Evolutionary conservation across 2,888 invertebrate species (phyloP), one percentile per base, ranked within the genome.

Genomic region (Callimorpha dominula): DNA sequence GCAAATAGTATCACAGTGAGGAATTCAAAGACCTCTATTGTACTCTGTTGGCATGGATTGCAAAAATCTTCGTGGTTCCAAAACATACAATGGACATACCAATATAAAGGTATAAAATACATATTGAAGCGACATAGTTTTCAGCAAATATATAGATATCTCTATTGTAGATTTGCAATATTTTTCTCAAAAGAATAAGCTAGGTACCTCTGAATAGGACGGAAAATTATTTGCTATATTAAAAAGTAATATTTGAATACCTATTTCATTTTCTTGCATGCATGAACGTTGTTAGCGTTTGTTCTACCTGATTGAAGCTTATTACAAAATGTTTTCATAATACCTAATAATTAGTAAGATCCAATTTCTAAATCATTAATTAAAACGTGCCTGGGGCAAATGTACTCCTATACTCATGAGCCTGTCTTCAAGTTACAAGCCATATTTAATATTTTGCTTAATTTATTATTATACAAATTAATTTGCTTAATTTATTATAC

Each of bases 31-130:
- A 31, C 31, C 17, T 50, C 65, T 65, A 50, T 65, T 65, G 65
- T 65, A 31, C 64, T 65, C 49, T 20, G 12, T 65, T 65, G 65
- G 65, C 49, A 9, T 49, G 49, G 31, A 31, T 50, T 50, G 65
- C 65, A 65, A 15, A 50, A 50, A 65, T 31, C 31, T 9, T 31
- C 17, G 43, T 50, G 31, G 49, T 50, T 14, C 49, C 31, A 8
- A 31, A 17, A 40, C 31, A 50, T 40, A 40, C 50, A 65, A 65
- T 50, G 50, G 65, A 50, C 50, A 17, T 40, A 40, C 4, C 50
- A 50, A 65, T 65, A 65, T 40, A 50, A 65, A 50, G 31, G 40
- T 65, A 65, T 65, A 40, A 20, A 31, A 6, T 12, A 31, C 12
- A 60, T 60, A 31, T 60, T 1, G 60, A 60, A 60, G 60, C 31